Conservation (phyloP, 2,888 invertebrate species). For the Caenorhabditis wallacei region DNA sequence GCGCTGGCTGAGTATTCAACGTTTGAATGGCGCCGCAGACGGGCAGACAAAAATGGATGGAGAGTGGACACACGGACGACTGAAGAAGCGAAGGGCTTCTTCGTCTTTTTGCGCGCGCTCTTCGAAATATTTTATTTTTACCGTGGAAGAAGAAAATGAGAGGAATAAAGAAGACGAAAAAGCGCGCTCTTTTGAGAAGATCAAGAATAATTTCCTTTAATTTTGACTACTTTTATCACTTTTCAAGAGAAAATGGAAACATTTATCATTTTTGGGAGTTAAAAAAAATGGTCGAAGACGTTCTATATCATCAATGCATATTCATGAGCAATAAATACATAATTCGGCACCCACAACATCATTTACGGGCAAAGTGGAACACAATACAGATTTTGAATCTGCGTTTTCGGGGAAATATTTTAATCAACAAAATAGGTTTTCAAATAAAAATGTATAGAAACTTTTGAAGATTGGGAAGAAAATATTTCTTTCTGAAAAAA, state of each 20-base stretch:
- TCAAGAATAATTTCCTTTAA: background rate
- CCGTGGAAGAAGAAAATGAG: constrained; percentile 6
- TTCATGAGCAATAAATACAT: too few species aligned
- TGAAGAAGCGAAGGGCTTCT: constrained; percentile 1
- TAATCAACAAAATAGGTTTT: too few species aligned
- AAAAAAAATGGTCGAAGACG: too few species aligned
- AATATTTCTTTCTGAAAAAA: background rate
- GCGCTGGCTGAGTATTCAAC: constrained; percentile 65
- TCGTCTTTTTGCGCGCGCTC: constrained; percentile 36
- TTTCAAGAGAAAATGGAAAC: too few species aligned
- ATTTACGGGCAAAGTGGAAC: too few species aligned
- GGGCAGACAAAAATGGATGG: constrained; percentile 32
- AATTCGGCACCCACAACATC: too few species aligned
- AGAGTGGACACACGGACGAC: background rate
- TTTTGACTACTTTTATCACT: background rate
- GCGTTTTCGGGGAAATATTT: too few species aligned
- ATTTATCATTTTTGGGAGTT: too few species aligned
- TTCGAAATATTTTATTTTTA: constrained; percentile 13
- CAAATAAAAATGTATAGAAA: background rate
- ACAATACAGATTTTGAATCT: too few species aligned
- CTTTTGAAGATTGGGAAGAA: too few species aligned
- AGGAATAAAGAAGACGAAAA: background rate
- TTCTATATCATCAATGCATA: too few species aligned
- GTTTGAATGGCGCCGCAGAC: constrained; percentile 38
- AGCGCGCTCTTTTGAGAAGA: constrained; percentile 9